Conservation (phyloP, 2,888 invertebrate genomes). For the Cotesia congregata region DNA sequence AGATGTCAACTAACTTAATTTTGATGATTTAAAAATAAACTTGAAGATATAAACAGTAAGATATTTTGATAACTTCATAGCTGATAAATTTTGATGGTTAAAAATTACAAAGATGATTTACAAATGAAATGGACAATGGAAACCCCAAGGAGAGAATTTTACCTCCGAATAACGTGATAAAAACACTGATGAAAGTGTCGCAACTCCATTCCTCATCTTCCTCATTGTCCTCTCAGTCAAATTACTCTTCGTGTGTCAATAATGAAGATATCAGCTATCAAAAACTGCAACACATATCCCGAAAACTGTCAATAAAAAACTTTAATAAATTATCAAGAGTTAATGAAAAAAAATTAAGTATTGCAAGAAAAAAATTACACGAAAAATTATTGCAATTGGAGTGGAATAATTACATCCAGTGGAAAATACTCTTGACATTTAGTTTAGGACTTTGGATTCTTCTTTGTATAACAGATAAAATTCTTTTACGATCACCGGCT, state of each 20-base stretch:
- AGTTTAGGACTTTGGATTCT: conserved; percentile 56
- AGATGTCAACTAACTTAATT: too few species aligned
- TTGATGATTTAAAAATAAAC: neutral
- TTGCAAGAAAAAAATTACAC: conserved; percentile 8
- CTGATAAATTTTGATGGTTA: neutral
- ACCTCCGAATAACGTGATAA: conserved; percentile 7
- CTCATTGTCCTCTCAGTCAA: conserved; percentile 26
- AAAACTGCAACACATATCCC: neutral
- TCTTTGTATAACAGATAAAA: conserved; percentile 51
- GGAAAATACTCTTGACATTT: conserved; percentile 53
- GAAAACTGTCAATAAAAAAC: neutral
- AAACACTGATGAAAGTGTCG: conserved; percentile 32
- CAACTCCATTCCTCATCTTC: conserved; percentile 22
- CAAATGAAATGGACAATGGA: conserved; percentile 32
- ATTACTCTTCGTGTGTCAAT: neutral
- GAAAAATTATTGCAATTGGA: conserved; percentile 25
- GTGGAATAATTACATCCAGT: conserved; percentile 51
- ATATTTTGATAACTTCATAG: neutral
- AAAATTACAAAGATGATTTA: conserved; percentile 20
- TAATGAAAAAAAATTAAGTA: neutral
- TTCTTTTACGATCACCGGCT: conserved; percentile 4
- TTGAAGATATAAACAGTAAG: neutral
- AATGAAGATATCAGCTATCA: neutral
- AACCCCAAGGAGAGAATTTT: conserved; percentile 10
- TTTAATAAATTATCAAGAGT: conserved; percentile 18